Evolutionary conservation across 2,888 invertebrate genomes (phyloP), one percentile per base, ranked within the genome.

Genomic region (Rutpela maculata): DNA sequence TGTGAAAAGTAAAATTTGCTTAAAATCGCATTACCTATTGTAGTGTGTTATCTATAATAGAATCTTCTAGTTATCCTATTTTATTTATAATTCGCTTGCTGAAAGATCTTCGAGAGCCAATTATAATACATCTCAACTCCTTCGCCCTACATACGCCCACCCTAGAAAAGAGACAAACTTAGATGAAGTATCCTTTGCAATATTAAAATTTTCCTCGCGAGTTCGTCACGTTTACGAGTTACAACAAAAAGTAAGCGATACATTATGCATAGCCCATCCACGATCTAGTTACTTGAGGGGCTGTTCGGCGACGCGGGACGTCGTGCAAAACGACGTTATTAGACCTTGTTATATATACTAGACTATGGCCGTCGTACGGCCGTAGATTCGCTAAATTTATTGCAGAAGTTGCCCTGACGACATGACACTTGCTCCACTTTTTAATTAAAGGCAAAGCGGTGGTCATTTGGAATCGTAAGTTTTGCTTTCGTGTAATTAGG

Each of bases 191-290:
- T 78, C 78, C 79, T 26, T 78, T 81, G 79, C 82, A 85, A 84
- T 85, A 86, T 85, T 85, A 86, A 85, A 84, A 82, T 83, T 82
- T 84, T 82, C 84, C 77, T 81, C 81, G 83, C 80, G 83, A 84
- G 81, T 85, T 85, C 84, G 84, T 85, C 86, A 85, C 85, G 85
- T 87, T 87, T 85, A 84, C 84, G 84, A 84, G 82, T 81, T 82
- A 79, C 82, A 84, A 84, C 83, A 82, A 82, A 80, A 82, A 83
- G 80, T 82, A 78, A 80, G 80, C 81, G 84, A 86, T 87, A 86
- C 85, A 86, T 86, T 86, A 87, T 87, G 87, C 86, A 87, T 86
- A 84, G 79, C 85, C 85, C 84, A 86, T 86, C 85, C 84, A 78
- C 84, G 84, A 82, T 82, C 85, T 83, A 81, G 84, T 84, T 84